These are phyloP conservation scores for Kobus ellipsiprymnus DNA, from an alignment of 2,113 vertebrate species.

Conservation along the genomic window DNA sequence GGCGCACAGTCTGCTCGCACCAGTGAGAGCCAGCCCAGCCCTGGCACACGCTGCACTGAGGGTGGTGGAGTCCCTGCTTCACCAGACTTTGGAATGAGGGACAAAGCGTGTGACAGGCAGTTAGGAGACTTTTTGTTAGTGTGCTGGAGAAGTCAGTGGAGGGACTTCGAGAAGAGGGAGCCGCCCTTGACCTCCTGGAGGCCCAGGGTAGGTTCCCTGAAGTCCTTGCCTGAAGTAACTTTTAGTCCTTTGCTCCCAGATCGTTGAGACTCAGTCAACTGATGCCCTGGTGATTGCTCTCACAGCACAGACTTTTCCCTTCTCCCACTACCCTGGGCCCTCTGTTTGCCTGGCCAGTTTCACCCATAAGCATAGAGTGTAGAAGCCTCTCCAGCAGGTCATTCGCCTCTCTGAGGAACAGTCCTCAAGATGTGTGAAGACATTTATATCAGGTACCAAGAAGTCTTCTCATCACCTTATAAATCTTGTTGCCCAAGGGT, in stretches of 20 bases:
- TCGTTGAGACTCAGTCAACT: neutral
- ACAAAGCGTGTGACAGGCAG: neutral
- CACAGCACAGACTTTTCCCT: neutral
- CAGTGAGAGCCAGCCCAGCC: neutral
- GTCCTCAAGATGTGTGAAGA: neutral
- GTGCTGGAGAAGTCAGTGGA: neutral
- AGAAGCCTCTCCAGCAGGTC: neutral
- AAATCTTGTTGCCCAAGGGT: neutral
- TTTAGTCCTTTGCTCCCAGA: neutral
- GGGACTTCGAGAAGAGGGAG: neutral
- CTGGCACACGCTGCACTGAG: neutral
- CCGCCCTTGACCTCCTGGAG: neutral
- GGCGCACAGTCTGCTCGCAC: neutral
- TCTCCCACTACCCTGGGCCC: neutral
- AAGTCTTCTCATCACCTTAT: neutral
- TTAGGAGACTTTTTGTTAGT: neutral
- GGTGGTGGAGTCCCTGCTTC: neutral
- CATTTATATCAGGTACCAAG: neutral
- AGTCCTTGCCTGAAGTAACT: neutral
- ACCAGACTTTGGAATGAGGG: neutral
- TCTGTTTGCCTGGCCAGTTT: neutral
- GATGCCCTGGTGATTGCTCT: neutral
- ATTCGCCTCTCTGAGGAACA: neutral
- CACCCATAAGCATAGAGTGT: neutral
- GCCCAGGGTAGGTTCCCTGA: neutral